Evolutionary conservation across 92 coral and sea anemone genomes (phyloP).

Genomic region (Palythoa grandis): DNA sequence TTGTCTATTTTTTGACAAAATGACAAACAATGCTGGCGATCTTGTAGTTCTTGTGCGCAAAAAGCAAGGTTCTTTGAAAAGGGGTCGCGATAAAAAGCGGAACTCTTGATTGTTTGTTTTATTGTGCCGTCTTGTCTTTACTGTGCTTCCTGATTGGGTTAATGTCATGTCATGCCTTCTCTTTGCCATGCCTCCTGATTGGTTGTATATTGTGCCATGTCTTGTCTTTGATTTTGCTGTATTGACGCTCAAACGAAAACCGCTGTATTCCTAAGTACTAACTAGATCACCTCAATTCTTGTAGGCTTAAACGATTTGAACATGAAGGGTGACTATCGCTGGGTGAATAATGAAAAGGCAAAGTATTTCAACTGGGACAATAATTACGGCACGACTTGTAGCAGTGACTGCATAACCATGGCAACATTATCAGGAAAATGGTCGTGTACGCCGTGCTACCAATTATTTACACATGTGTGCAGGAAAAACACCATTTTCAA

Average conservation of each 20-base stretch:
- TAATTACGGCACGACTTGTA: too few relatives aligned
- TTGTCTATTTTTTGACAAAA: too few relatives aligned
- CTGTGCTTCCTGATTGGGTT: too few relatives aligned
- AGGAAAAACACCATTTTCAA: background rate
- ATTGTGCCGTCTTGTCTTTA: too few relatives aligned
- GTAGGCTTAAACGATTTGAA: slow-evolving; percentile 5
- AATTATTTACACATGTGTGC: background rate
- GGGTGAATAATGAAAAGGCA: slow-evolving; percentile 18
- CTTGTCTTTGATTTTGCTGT: background rate
- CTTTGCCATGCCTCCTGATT: too few relatives aligned
- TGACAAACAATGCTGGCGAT: too few relatives aligned
- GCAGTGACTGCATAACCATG: background rate
- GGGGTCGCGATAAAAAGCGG: too few relatives aligned
- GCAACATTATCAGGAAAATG: slow-evolving; percentile 4
- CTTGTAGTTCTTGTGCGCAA: too few relatives aligned
- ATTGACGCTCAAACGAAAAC: background rate
- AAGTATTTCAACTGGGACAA: slow-evolving; percentile 19
- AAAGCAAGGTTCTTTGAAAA: too few relatives aligned
- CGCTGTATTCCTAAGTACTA: background rate
- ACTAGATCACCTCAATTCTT: background rate
- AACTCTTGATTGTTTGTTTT: too few relatives aligned
- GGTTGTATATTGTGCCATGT: background rate
- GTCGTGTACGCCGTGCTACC: background rate
- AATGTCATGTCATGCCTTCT: too few relatives aligned
- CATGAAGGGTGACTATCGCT: background rate